phyloP scores from a whole-genome alignment of 1,140 invertebrate species.

The Neodiprion virginianus region DNA sequence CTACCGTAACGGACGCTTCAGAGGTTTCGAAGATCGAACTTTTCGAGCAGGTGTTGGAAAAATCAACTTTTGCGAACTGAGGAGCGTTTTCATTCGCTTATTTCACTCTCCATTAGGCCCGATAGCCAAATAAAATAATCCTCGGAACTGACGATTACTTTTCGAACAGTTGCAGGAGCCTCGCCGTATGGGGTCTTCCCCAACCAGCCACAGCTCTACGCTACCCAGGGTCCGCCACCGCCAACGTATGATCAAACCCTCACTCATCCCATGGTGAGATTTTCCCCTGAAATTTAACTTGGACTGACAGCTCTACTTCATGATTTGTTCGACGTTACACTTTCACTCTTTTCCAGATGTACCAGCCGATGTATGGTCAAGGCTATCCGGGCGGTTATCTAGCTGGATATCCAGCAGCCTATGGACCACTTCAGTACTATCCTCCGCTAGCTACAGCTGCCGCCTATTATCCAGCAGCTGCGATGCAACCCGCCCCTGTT shows the following conservation, averaged over 20 bases:
- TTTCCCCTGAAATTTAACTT: slow-evolving; percentile 29
- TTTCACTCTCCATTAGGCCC: too few species aligned
- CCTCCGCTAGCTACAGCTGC: slow-evolving; percentile 71
- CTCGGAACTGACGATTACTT: not conserved
- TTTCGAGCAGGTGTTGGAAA: too few species aligned
- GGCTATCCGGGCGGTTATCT: slow-evolving; percentile 75
- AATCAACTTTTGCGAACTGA: too few species aligned
- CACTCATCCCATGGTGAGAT: slow-evolving; percentile 67
- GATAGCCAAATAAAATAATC: not conserved
- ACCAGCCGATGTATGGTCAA: slow-evolving; percentile 75
- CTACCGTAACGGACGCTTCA: too few species aligned
- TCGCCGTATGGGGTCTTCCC: slow-evolving; percentile 70
- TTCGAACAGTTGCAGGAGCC: slow-evolving; percentile 66
- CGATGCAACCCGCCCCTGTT: slow-evolving; percentile 72
- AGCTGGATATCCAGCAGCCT: slow-evolving; percentile 73
- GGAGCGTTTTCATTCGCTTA: too few species aligned
- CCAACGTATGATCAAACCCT: slow-evolving; percentile 71
- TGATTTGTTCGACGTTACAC: slow-evolving; percentile 21
- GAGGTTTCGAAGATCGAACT: too few species aligned
- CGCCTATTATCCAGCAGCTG: slow-evolving; percentile 66
- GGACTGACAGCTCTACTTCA: not conserved
- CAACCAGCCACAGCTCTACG: slow-evolving; percentile 65
- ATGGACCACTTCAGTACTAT: slow-evolving; percentile 77
- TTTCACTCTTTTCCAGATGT: slow-evolving; percentile 64
- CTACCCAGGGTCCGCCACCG: slow-evolving; percentile 65